Base-by-base conservation (phyloP, 2,113 vertebrate species). In the Alethe castanea region DNA sequence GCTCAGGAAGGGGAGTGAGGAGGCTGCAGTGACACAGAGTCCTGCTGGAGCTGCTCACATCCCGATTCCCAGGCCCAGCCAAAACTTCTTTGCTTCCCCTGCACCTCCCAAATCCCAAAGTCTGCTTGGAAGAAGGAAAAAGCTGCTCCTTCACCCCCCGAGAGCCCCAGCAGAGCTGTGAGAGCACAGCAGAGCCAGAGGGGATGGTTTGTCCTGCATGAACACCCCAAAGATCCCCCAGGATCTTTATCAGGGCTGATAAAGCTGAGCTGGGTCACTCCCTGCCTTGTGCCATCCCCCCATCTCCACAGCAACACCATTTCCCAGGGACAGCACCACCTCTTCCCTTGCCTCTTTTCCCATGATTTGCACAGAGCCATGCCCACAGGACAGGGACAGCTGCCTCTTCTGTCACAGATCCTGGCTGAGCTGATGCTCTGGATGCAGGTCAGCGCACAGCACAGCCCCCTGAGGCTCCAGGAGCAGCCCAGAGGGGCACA, bases 381-480 rank as follows among this genome's bases (percentile, higher is more conserved):
- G 1, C 29, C 64, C 47, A 18, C n/a, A 24, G 35, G 1, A 25
- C 3, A 35, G 35, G 57, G 42, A 14, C 5, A 4, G 67, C 42
- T 50, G n/a, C n/a, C 22, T 15, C 11, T 23, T 29, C 29, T 77
- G 29, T 7, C 45, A 12, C 72, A 57, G 24, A 12, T 5, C 20
- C 22, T 1, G 24, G 45, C 62, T n/a, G 28, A 57, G 33, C 10
- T 1, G 5, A 1, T 7, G 79, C 70, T 54, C 79, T 42, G 82
- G 62, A 66, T 5, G 35, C 64, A 48, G 74, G 84, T 52, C 70
- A 33, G 20, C 2, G 44, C 5, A 0, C 5, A 9, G 1, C 3
- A 22, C 3, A 8, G 5, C 1, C 7, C 14, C 50, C 35, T 0
- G 1, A 17, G 66, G 53, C 65, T 44, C 6, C 83, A 0, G 42